Evolutionary conservation across 2,888 invertebrate genomes (phyloP).

Genomic region (Apoderus coryli): DNA sequence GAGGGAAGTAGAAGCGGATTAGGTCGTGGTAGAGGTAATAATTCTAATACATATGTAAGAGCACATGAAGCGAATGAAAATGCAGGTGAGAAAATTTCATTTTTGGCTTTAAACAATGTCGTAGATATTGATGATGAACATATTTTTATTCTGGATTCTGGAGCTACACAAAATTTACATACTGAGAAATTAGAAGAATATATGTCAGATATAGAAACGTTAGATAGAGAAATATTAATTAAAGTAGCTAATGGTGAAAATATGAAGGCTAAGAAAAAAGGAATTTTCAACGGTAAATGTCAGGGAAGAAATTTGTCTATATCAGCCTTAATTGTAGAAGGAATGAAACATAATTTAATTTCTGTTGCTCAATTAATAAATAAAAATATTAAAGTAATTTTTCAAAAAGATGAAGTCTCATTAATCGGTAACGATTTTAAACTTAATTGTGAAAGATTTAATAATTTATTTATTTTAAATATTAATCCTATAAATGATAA

Average conservation of each 20-base stretch:
- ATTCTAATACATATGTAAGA: too few relatives aligned
- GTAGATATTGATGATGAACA: too few relatives aligned
- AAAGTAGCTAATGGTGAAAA: conserved; percentile 6
- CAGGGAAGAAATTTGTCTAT: conserved; percentile 8
- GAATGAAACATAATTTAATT: conserved; percentile 9
- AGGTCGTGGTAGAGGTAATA: too few relatives aligned
- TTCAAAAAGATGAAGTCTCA: conserved; percentile 7
- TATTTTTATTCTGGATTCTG: too few relatives aligned
- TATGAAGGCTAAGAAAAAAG: conserved; percentile 3
- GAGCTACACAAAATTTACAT: too few relatives aligned
- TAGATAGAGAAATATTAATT: conserved; percentile 7
- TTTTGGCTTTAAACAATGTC: too few relatives aligned
- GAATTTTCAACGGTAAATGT: too few relatives aligned
- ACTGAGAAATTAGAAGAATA: too few relatives aligned
- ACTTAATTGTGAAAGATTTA: conserved; percentile 8
- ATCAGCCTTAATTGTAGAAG: conserved; percentile 8
- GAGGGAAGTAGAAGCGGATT: too few relatives aligned
- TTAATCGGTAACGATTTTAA: conserved; percentile 2
- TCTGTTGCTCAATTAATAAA: conserved; percentile 10
- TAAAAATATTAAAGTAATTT: conserved; percentile 9
- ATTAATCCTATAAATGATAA: conserved; percentile 5
- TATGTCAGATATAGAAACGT: conserved; percentile 3
- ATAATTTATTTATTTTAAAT: conserved; percentile 11
- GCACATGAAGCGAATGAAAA: too few relatives aligned
- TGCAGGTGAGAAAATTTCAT: too few relatives aligned